Evolutionary conservation across 2,888 invertebrate species (phyloP).

Genomic region (Rhamphomyia laevipes): DNA sequence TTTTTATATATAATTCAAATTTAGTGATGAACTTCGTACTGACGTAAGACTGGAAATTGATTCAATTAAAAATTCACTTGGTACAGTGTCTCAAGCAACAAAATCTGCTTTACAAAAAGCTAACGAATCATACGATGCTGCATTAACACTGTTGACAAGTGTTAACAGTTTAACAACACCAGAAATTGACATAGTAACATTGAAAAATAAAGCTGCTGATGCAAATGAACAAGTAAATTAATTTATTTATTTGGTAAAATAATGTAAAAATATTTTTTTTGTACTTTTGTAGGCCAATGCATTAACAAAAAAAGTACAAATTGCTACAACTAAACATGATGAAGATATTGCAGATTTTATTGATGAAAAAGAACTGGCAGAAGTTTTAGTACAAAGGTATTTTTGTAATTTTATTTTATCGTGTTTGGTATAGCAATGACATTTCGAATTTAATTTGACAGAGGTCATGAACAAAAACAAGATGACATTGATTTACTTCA

Average conservation of each 20-base stretch:
- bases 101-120: constrained; percentile 64
- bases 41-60: constrained; percentile 52
- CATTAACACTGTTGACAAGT: constrained; percentile 66
- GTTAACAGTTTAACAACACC: constrained; percentile 71
- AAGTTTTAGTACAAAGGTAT: constrained; percentile 47
- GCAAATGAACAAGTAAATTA: constrained; percentile 53
- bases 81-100: constrained; percentile 56
- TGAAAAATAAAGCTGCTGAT: constrained; percentile 51
- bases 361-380: constrained; percentile 52
- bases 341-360: constrained; percentile 49
- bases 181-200: constrained; percentile 54
- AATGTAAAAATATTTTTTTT: not conserved
- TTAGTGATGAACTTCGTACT: constrained; percentile 52
- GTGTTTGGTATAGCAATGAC: not conserved
- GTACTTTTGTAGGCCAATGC: constrained; percentile 22
- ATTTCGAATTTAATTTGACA: constrained; percentile 9
- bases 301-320: constrained; percentile 25
- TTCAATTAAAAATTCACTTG: constrained; percentile 56
- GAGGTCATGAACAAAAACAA: constrained; percentile 58
- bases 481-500: constrained; percentile 67
- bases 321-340: constrained; percentile 34
- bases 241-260: not conserved
- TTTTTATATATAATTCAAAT: constrained; percentile 17
- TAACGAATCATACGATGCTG: constrained; percentile 66
- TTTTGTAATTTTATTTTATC: not conserved